Conservation (phyloP, 1,140 invertebrate genomes). For the Leptoteleia sp. region DNA sequence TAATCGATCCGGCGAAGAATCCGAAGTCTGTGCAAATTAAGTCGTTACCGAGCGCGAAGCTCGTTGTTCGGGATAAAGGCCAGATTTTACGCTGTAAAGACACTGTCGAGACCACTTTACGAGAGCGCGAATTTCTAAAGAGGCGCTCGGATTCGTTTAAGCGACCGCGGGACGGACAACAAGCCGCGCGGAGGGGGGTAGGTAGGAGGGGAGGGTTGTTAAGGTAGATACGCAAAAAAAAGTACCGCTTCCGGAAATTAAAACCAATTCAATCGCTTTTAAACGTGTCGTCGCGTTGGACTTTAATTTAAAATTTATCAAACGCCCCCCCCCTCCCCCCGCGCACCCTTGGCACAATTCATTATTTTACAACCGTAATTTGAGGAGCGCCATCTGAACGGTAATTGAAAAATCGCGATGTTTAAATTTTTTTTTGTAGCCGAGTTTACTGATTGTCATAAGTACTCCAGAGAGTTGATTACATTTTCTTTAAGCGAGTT, state of each 20-base stretch:
- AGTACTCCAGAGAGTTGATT: too few relatives aligned
- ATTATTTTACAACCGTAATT: too few relatives aligned
- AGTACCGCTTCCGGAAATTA: constrained; percentile 30
- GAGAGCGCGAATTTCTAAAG: constrained; percentile 46
- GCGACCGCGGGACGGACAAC: constrained; percentile 12
- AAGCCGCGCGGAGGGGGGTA: too few relatives aligned
- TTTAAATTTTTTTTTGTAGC: too few relatives aligned
- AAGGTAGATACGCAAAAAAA: not conserved
- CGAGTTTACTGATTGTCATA: too few relatives aligned
- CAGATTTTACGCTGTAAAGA: constrained; percentile 52
- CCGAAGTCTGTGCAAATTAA: constrained; percentile 51
- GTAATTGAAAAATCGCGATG: too few relatives aligned
- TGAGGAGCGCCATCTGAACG: too few relatives aligned
- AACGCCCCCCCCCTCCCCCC: too few relatives aligned
- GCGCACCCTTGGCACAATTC: too few relatives aligned
- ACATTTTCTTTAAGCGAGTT: too few relatives aligned
- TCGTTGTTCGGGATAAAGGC: constrained; percentile 60
- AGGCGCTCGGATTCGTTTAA: constrained; percentile 47
- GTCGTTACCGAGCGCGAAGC: constrained; percentile 44
- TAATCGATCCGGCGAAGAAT: constrained; percentile 41
- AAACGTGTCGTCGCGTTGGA: constrained; percentile 6
- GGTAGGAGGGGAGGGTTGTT: too few relatives aligned
- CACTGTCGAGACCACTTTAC: constrained; percentile 60
- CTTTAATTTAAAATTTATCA: constrained; percentile 21
- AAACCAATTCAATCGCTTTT: constrained; percentile 24